Conservation (phyloP, 1,140 invertebrate genomes). For the Aporrectodea caliginosa region DNA sequence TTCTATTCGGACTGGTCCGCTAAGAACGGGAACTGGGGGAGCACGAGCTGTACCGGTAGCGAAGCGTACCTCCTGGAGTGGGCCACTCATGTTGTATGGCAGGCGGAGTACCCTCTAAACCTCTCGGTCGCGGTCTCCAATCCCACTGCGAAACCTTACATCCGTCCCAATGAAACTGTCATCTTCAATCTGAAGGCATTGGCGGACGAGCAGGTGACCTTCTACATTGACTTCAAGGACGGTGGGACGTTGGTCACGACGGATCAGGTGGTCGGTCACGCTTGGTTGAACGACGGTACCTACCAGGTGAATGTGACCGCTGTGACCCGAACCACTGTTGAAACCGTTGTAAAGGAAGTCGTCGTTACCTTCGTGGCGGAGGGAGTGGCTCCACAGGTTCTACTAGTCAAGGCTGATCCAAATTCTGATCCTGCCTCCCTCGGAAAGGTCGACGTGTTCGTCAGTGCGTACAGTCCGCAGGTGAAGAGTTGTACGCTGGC, state of each 20-base stretch:
- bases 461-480: slow-evolving; percentile 6
- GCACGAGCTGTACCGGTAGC: slow-evolving; percentile 36
- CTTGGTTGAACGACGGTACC: slow-evolving; percentile 37
- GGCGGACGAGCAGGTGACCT: slow-evolving; percentile 32
- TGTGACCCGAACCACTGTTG: slow-evolving; percentile 35
- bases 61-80: neutral
- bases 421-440: neutral
- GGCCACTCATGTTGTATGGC: slow-evolving; percentile 13
- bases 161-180: slow-evolving; percentile 38
- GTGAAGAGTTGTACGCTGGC: neutral
- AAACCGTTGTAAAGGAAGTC: slow-evolving; percentile 31
- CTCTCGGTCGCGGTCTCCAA: neutral
- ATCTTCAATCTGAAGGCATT: slow-evolving; percentile 36
- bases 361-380: slow-evolving; percentile 42
- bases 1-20: slow-evolving; percentile 24
- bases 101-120: neutral
- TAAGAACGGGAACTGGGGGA: slow-evolving; percentile 17
- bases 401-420: slow-evolving; percentile 33
- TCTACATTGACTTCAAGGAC: slow-evolving; percentile 45
- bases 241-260: slow-evolving; percentile 35
- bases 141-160: slow-evolving; percentile 4
- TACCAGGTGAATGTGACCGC: slow-evolving; percentile 43
- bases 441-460: neutral
- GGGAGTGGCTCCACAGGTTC: slow-evolving; percentile 38
- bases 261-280: slow-evolving; percentile 38